Evolutionary conservation across 2,888 invertebrate genomes (phyloP), one percentile per base, ranked within the genome.

Genomic region (Cactoblastis cactorum): DNA sequence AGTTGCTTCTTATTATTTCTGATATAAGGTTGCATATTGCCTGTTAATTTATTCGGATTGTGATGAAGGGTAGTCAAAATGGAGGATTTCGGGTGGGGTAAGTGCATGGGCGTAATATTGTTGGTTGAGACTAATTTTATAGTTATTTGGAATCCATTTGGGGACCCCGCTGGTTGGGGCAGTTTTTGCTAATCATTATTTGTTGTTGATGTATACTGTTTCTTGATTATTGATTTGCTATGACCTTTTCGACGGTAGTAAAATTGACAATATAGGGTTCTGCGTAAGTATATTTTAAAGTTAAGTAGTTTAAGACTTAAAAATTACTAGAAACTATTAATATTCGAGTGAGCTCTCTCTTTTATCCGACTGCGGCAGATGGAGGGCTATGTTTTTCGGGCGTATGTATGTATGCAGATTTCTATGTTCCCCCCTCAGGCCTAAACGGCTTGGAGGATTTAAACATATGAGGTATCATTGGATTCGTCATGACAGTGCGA

Each of bases 91-190:
- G 28, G 15, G 14, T 43, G 28, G 28, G 54, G 65, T 74, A 74
- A 83, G 63, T 68, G 73, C 63, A 71, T 74, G 77, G 83, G 85
- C 80, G 83, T 67, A 66, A 68, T 78, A 75, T 77, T 78, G 72
- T 71, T 61, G 70, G 67, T 72, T 66, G 63, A 67, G 61, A 72
- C 69, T 77, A 80, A 80, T 80, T 80, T 79, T 78, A 80, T 79
- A 74, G 79, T 77, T 77, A 77, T 78, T 78, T 67, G 70, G 74
- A 75, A 75, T 72, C 72, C 71, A 76, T 78, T 81, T 73, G 65
- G 53, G 62, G 62, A 55, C 54, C 66, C 58, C 62, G 56, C 53
- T 55, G 58, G 48, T 58, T 53, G 70, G 56, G 59, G 51, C 49
- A 56, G 63, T 74, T 72, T 74, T 69, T 67, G 69, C 67, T 70